A percentile compares a stretch with the other conserved stretches of the same genome.
Conservation (phyloP, 2,888 invertebrate genomes). For the Beris chalybata region DNA sequence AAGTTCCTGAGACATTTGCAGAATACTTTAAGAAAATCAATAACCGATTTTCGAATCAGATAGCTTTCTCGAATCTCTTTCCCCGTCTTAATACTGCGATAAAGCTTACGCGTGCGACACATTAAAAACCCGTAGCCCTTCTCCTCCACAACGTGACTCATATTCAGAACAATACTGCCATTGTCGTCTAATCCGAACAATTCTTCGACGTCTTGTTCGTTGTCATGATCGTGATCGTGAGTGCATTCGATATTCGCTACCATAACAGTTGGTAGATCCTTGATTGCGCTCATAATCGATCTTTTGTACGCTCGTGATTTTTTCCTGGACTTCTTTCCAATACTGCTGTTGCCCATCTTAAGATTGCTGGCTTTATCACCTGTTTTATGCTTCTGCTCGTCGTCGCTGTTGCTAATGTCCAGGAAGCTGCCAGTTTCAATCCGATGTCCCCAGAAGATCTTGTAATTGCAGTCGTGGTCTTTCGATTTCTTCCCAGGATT, state of each 20-base stretch:
- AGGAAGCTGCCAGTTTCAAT: conserved; percentile 12
- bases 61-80: conserved; percentile 47
- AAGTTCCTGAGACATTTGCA: conserved; percentile 45
- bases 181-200: conserved; percentile 52
- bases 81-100: conserved; percentile 35
- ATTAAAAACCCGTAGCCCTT: conserved; percentile 45
- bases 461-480: conserved; percentile 14
- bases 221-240: conserved; percentile 9
- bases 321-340: conserved; percentile 46
- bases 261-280: conserved; percentile 38
- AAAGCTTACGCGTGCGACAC: conserved; percentile 35
- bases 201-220: conserved; percentile 25
- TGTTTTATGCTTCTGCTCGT: conserved; percentile 45
- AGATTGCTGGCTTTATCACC: not conserved
- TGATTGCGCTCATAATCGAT: conserved; percentile 53
- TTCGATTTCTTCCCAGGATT: not conserved
- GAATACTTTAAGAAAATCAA: conserved; percentile 44
- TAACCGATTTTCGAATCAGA: conserved; percentile 32
- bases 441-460: conserved; percentile 32
- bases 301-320: conserved; percentile 50
- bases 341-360: conserved; percentile 42
- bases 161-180: conserved; percentile 53
- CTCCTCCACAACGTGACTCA: conserved; percentile 50
- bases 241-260: not conserved
- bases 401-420: conserved; percentile 36